Evolutionary conservation across 2,113 vertebrate genomes (phyloP).

Genomic region (Lagopus muta): DNA sequence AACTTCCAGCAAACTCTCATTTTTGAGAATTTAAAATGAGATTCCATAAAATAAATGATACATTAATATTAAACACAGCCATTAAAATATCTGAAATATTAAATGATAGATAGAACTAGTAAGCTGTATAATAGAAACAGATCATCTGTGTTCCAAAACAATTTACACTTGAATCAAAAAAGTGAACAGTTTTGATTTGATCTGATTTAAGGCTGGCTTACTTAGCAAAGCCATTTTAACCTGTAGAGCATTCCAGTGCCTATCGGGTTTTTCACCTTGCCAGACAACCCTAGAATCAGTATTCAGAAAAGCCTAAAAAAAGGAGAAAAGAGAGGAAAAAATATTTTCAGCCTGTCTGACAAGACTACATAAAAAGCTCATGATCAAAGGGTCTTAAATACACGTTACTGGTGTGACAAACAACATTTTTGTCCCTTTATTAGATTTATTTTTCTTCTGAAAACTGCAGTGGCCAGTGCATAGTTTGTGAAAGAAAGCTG

Average conservation of each 20-base stretch:
- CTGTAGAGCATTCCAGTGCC: slow-evolving; percentile 28
- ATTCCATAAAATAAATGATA: neutral
- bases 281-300: slow-evolving; percentile 61
- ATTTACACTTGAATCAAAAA: neutral
- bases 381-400: slow-evolving; percentile 82
- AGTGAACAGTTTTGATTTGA: neutral
- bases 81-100: neutral
- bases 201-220: neutral
- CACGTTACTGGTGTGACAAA: slow-evolving; percentile 84
- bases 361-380: slow-evolving; percentile 77
- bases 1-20: neutral
- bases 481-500: slow-evolving; percentile 82
- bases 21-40: slow-evolving; percentile 10
- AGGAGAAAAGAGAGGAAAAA: slow-evolving; percentile 69
- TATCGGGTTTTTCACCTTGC: slow-evolving; percentile 30
- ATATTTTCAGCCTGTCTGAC: slow-evolving; percentile 83
- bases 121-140: neutral
- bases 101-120: neutral
- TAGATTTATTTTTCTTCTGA: slow-evolving; percentile 85
- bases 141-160: neutral
- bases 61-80: neutral
- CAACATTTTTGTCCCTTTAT: slow-evolving; percentile 86
- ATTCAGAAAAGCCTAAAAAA: slow-evolving; percentile 66
- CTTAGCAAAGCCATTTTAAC: slow-evolving; percentile 43
- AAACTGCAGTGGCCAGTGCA: slow-evolving; percentile 80